Base-by-base conservation (phyloP, 1,140 invertebrate species). In the Dinoponera quadriceps region DNA sequence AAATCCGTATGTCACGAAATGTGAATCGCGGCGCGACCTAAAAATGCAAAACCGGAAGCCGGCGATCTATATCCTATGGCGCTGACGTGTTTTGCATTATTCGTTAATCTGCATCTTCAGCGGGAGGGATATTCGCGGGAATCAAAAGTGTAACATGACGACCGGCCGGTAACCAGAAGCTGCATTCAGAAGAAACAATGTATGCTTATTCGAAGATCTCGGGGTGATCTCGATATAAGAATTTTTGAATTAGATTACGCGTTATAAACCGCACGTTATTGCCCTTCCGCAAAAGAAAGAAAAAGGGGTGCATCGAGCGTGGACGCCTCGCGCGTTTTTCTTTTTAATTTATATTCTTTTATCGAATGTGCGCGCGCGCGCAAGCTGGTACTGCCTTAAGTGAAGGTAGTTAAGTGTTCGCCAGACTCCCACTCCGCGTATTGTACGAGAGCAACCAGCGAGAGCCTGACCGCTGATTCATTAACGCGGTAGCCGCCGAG, bases 21-120 rank as follows among this genome's bases (percentile, higher is more conserved):
- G 33, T 33, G 65, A 57, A 59, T 69, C 75, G 54, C 33, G 22
- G 22, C 29, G 29, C 51, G 54, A 71, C 51, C 65, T 57, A 71
- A 69, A 80, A 80, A 80, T 71, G 75, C 75, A 80, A 80, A 80
- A 80, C 65, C 44, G 75, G n/a, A 59, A 69, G 65, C 75, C 25
- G 75, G 65, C 65, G 63, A 80, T 71, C 65, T 57, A 25, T 55
- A 59, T 80, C 65, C 63, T 48, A 33, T 25, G 75, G 51, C 51
- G 22, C 27, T 57, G 63, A 78, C 63, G 33, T 49, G 48, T 77
- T 78, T 78, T 78, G 65, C 75, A 71, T 80, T 71, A 80, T 25
- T 65, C 51, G 65, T 80, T 80, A 80, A 80, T 80, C 75, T 69
- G 75, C 65, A 71, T 71, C 75, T 80, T 80, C 33, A 65, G 69